Evolutionary conservation across 2,113 vertebrate species (phyloP), one percentile per base, ranked within the genome.

Genomic region (Hyaena hyaena): DNA sequence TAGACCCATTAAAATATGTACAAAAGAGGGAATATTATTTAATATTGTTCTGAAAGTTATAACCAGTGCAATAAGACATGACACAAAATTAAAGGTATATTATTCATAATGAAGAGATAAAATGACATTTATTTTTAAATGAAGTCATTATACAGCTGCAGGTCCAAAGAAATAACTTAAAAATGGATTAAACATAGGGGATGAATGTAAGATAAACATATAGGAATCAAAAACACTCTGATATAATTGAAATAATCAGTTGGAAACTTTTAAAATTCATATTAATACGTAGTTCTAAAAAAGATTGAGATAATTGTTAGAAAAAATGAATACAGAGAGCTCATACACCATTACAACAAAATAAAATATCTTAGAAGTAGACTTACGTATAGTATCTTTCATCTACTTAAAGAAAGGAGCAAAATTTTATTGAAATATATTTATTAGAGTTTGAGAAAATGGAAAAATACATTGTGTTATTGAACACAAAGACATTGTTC

Each of bases 21-120:
- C 43, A 68, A 81, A 86, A 89, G 53, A 66, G 90, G 19, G 35
- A 93, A 50, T 82, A 90, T 68, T 82, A 65, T 66, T 74, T 90
- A 95, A 95, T 86, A 86, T 91, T 61, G 4, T 81, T 90, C 94
- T 76, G 39, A 95, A 97, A 81, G 45, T 81, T 97, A 86, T 39
- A 19, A 16, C 35, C 58, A 69, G 63, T 45, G 50, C 12, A 93
- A 82, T 81, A 97, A 8, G 19, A 90, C 17, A 53, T 82, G 12
- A 90, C 24, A 82, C 5, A 90, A 97, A 63, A 65, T 94, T 81
- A 90, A 58, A 76, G 11, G 10, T 48, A 85, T 31, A 39, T 53
- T 84, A 81, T 84, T 95, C 89, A 43, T 84, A 85, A 89, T 53
- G 43, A 84, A 84, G 63, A 89, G 10, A 85, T 73, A 79, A 88